Conservation (phyloP, 2,113 vertebrate species). For the Perca schrenkii region DNA sequence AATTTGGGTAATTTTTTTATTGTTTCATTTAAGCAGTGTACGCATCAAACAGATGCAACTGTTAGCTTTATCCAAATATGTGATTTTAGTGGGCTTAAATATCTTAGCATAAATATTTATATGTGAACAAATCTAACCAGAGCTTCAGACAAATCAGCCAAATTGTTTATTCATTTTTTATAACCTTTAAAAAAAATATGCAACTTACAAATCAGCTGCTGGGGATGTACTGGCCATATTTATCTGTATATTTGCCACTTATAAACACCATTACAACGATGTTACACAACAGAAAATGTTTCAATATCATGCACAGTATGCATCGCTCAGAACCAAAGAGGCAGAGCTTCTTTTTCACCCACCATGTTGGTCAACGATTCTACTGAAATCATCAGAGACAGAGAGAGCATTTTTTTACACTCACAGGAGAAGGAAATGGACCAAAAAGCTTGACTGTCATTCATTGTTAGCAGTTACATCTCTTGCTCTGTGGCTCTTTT, state of each 20-base stretch:
- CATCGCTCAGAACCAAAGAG: neutral
- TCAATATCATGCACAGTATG: neutral
- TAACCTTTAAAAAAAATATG: neutral
- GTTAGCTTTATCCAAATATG: neutral
- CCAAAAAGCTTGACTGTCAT: constrained; percentile 1
- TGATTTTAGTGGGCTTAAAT: neutral
- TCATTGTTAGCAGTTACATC: constrained; percentile 5
- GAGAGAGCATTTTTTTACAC: constrained; percentile 12
- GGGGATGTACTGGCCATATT: neutral
- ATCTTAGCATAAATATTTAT: constrained; percentile 2
- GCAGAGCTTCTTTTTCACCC: neutral
- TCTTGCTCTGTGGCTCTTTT: constrained; percentile 10
- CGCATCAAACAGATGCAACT: no score
- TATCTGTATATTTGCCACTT: neutral
- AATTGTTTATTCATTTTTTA: neutral
- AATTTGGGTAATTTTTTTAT: neutral
- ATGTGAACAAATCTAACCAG: neutral
- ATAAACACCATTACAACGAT: neutral
- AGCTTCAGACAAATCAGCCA: neutral
- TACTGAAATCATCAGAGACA: constrained; percentile 1
- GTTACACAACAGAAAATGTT: neutral
- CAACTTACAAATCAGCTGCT: neutral
- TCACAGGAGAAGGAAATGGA: constrained; percentile 4
- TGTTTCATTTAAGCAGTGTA: neutral
- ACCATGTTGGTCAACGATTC: neutral